These are phyloP conservation scores for Catocala sponsa DNA, from an alignment of 2,888 invertebrate species.

Conservation along the genomic window DNA sequence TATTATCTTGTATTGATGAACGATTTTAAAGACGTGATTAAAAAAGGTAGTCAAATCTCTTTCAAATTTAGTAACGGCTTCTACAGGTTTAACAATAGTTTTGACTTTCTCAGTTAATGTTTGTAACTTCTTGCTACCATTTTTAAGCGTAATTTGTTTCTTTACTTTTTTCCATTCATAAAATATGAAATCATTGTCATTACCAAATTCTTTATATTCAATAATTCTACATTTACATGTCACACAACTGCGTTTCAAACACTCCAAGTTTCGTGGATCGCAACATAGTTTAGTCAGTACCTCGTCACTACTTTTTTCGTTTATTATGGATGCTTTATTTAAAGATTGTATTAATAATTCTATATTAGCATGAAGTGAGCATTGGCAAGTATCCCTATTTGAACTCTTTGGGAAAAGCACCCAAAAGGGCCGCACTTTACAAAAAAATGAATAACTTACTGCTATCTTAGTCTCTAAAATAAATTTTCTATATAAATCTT, in stretches of 20 bases:
- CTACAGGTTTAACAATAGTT: constrained; percentile 8
- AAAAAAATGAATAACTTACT: constrained; percentile 23
- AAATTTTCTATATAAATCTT: constrained; percentile 17
- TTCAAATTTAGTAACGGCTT: constrained; percentile 23
- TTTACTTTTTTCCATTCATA: constrained; percentile 17
- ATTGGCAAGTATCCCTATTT: constrained; percentile 23
- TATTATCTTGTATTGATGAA: constrained; percentile 22
- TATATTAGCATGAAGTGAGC: constrained; percentile 10
- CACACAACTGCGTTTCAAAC: too few species aligned
- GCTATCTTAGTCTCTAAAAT: constrained; percentile 10
- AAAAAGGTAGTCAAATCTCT: constrained; percentile 14
- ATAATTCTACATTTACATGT: background rate
- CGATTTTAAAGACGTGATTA: constrained; percentile 17
- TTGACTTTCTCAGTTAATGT: constrained; percentile 15
- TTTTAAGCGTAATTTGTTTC: constrained; percentile 12
- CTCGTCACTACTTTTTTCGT: constrained; percentile 2
- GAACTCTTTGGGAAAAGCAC: constrained; percentile 16
- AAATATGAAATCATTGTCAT: constrained; percentile 6
- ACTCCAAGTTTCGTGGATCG: too few species aligned
- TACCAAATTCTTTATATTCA: background rate
- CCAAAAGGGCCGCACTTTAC: constrained; percentile 24
- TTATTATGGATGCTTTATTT: constrained; percentile 17
- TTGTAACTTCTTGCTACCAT: constrained; percentile 15
- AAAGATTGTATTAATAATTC: constrained; percentile 17
- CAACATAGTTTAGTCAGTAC: background rate